Conservation (phyloP, 1,140 invertebrate species). For the Drosophila leontia region DNA sequence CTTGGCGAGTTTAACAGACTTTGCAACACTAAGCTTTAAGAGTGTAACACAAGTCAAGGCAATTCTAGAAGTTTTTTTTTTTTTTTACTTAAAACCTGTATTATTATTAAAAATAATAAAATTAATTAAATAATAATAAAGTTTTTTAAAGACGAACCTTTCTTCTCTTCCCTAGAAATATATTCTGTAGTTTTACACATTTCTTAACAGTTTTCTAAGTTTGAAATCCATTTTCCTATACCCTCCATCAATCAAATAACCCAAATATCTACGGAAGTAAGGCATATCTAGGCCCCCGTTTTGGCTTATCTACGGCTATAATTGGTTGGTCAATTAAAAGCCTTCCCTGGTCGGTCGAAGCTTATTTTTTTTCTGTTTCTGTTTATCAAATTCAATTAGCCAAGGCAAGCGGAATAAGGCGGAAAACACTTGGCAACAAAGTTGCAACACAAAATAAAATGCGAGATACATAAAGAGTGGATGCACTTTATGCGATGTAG, state of each 20-base stretch:
- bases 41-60: too few relatives aligned
- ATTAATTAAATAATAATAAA: too few relatives aligned
- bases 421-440: conserved; percentile 37
- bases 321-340: conserved; percentile 66
- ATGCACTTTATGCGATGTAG: conserved; percentile 1
- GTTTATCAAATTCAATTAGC: conserved; percentile 19
- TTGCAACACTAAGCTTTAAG: background rate
- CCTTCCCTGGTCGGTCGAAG: background rate
- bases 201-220: too few relatives aligned
- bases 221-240: background rate
- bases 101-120: too few relatives aligned
- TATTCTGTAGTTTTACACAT: background rate
- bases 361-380: background rate
- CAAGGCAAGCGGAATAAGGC: background rate
- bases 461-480: background rate
- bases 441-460: conserved; percentile 16
- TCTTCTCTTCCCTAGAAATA: background rate
- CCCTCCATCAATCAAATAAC: background rate
- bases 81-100: too few relatives aligned
- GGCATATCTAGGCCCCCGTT: conserved; percentile 6
- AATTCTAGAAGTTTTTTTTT: too few relatives aligned
- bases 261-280: background rate
- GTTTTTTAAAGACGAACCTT: too few relatives aligned
- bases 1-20: background rate
- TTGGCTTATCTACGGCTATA: conserved; percentile 47